These are phyloP conservation scores for Phylloscopus trochilus DNA, from an alignment of 2,113 vertebrate species.

Conservation along the genomic window DNA sequence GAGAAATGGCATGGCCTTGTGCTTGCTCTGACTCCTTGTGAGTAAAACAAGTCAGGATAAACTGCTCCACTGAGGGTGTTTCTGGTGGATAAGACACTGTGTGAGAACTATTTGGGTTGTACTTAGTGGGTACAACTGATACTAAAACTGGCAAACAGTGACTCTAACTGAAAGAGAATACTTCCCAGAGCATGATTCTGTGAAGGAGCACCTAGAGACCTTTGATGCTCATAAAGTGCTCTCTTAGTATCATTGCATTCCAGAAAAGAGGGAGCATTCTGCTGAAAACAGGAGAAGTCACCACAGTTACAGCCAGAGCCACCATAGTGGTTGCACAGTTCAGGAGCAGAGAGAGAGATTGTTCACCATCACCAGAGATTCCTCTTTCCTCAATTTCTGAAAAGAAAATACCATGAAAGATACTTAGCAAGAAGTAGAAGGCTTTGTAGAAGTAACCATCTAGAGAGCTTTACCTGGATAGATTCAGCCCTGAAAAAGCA, in stretches of 20 bases:
- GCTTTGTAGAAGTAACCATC: neutral
- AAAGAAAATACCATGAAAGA: neutral
- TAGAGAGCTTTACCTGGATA: neutral
- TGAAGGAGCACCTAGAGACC: neutral
- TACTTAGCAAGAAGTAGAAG: neutral
- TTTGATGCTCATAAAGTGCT: neutral
- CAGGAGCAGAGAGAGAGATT: neutral
- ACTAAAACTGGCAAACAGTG: neutral
- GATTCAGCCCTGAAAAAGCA: neutral
- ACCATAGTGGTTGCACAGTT: fast-evolving
- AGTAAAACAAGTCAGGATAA: neutral
- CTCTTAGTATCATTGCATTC: neutral
- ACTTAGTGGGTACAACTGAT: neutral
- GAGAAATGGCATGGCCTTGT: neutral
- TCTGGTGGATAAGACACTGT: neutral
- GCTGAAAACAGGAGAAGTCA: neutral
- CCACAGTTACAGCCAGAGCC: neutral
- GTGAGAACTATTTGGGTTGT: neutral
- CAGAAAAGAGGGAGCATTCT: neutral
- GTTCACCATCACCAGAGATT: neutral
- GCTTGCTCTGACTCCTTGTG: neutral
- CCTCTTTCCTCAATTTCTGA: neutral
- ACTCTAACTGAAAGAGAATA: neutral
- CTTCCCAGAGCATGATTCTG: neutral
- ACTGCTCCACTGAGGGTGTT: neutral